Conservation (phyloP, 1,140 invertebrate genomes). For the Solenopsis fugax region DNA sequence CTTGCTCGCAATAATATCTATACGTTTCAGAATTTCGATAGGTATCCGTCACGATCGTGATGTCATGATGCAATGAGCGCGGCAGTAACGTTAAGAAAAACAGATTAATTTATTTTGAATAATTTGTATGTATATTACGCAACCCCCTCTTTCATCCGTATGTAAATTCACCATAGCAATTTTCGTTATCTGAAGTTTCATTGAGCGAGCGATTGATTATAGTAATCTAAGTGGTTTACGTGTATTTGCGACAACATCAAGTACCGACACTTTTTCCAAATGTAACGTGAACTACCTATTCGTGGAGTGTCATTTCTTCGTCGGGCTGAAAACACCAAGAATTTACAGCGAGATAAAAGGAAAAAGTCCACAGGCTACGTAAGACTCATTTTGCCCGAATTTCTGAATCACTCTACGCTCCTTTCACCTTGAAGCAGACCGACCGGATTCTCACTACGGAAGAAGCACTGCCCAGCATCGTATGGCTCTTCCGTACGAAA, state of each 20-base stretch:
- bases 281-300: not conserved
- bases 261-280: not conserved
- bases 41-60: slow-evolving; percentile 27
- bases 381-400: slow-evolving; percentile 25
- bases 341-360: slow-evolving; percentile 30
- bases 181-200: not conserved
- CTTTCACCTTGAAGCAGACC: slow-evolving; percentile 17
- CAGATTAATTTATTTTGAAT: not conserved
- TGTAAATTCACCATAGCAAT: not conserved
- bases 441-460: slow-evolving; percentile 15
- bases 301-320: not conserved
- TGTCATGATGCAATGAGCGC: not conserved
- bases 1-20: slow-evolving; percentile 34
- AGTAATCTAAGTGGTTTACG: slow-evolving; percentile 1
- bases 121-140: not conserved
- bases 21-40: slow-evolving; percentile 2
- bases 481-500: not conserved
- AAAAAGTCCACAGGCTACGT: not conserved
- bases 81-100: not conserved
- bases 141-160: not conserved
- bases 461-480: not conserved
- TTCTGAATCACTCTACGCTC: slow-evolving; percentile 35
- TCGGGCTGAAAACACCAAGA: not conserved
- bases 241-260: not conserved
- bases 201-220: not conserved